These are phyloP conservation scores for Steromphala cineraria DNA, from an alignment of 2,888 invertebrate genomes.

Conservation along the genomic window DNA sequence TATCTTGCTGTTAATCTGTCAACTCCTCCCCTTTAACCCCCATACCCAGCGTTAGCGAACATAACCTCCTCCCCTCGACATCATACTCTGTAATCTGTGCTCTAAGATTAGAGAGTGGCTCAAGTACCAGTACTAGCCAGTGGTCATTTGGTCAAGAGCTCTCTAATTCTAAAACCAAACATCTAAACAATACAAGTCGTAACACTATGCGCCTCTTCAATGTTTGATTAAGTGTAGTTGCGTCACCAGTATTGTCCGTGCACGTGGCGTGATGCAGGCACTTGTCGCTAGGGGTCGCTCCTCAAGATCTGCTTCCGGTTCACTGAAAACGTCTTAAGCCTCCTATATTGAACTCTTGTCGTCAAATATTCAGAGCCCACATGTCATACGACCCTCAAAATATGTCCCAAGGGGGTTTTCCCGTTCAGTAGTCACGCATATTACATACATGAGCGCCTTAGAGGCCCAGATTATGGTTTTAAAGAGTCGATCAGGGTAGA, in stretches of 20 bases:
- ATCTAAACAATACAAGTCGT: neutral
- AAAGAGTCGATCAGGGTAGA: neutral
- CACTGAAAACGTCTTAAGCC: neutral
- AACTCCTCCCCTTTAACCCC: neutral
- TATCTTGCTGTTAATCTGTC: no score
- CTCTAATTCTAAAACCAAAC: constrained; percentile 1
- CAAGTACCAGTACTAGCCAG: neutral
- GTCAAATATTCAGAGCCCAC: neutral
- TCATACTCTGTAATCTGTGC: neutral
- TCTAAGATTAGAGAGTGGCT: neutral
- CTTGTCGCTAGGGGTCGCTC: neutral
- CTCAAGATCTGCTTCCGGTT: neutral
- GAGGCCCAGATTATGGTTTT: neutral
- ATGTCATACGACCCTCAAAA: constrained; percentile 4
- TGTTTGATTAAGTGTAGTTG: neutral
- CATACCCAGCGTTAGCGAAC: neutral
- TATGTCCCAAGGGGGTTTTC: neutral
- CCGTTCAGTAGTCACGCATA: neutral
- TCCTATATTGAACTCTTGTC: neutral
- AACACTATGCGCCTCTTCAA: neutral
- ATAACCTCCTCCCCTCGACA: neutral
- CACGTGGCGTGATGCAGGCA: constrained; percentile 1
- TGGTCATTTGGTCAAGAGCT: neutral
- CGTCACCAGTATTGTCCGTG: neutral
- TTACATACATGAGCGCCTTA: neutral